Evolutionary conservation across 2,113 vertebrate species (phyloP).

Genomic region (Alligator sinensis): DNA sequence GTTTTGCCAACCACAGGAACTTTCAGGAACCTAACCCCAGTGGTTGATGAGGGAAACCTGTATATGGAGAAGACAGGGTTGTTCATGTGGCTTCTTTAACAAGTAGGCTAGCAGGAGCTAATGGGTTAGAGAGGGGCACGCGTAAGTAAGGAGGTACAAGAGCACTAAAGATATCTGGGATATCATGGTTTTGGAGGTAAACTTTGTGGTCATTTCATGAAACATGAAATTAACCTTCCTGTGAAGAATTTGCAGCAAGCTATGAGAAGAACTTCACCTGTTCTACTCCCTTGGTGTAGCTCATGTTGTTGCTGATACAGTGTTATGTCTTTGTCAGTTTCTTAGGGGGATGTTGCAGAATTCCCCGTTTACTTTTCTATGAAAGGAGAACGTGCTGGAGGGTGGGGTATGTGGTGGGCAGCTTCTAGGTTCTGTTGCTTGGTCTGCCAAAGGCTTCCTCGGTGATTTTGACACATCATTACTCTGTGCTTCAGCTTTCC

Average conservation of each 20-base stretch:
- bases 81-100: background rate
- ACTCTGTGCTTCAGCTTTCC: background rate
- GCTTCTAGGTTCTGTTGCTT: background rate
- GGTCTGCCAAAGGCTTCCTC: background rate
- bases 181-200: background rate
- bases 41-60: background rate
- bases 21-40: too few species aligned
- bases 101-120: background rate
- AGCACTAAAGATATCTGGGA: background rate
- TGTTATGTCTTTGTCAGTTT: background rate
- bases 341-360: background rate
- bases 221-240: background rate
- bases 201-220: background rate
- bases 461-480: background rate
- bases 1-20: too few species aligned
- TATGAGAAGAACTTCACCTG: background rate
- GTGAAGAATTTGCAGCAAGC: background rate
- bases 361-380: background rate
- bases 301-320: background rate
- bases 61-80: too few species aligned
- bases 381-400: background rate
- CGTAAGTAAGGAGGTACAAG: background rate
- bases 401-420: background rate
- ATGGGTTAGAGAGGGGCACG: background rate
- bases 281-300: background rate